Evolutionary conservation across 1,140 invertebrate species (phyloP).

Genomic region (Bombus breviceps): DNA sequence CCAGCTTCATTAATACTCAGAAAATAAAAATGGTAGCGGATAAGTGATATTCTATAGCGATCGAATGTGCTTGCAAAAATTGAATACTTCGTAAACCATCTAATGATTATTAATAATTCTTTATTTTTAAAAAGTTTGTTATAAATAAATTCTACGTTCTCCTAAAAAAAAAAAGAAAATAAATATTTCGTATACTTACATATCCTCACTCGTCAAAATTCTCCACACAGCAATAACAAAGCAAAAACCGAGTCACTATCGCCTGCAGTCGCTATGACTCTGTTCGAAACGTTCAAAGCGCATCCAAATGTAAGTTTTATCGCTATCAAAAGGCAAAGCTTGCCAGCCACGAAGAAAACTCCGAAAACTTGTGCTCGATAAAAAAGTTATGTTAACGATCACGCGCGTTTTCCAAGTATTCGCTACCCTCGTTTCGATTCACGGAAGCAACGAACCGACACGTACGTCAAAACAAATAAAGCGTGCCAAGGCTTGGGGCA

Average conservation of each 20-base stretch:
- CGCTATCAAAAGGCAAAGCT: neutral
- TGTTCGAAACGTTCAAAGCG: neutral
- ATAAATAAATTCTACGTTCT: neutral
- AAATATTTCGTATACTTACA: neutral
- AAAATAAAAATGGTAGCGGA: neutral
- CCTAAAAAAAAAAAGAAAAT: neutral
- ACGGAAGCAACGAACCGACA: slow-evolving; percentile 37
- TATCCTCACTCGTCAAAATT: neutral
- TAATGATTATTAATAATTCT: neutral
- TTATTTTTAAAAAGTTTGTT: neutral
- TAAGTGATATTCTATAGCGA: neutral
- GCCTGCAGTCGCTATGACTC: neutral
- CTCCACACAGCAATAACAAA: too few species aligned
- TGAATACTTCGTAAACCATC: neutral
- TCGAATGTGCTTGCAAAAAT: neutral
- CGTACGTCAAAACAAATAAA: slow-evolving; percentile 53
- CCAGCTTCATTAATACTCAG: too few species aligned
- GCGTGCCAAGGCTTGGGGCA: slow-evolving; percentile 64
- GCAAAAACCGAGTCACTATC: neutral
- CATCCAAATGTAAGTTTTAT: neutral
- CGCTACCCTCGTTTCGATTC: slow-evolving; percentile 2
- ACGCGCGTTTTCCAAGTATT: neutral
- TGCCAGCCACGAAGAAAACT: too few species aligned
- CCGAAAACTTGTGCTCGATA: neutral
- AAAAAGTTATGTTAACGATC: neutral